Percentiles rank a stretch among this genome's conserved stretches.
These are phyloP conservation scores for Drosophila malerkotliana DNA, from an alignment of 1,140 invertebrate genomes.

Conservation along the genomic window DNA sequence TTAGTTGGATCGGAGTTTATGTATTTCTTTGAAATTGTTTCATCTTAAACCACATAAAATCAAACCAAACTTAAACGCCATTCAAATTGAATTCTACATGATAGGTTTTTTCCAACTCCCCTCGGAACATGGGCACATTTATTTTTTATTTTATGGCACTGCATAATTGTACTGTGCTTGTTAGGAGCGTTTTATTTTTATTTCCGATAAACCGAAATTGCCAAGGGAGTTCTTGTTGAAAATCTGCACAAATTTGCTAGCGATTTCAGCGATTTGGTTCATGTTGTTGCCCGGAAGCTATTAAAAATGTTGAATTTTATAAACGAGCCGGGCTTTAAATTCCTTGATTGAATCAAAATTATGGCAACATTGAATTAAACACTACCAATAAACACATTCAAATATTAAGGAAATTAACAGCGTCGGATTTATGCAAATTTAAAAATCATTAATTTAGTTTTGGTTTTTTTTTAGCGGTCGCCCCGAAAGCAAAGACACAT, in stretches of 20 bases:
- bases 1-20: constrained; percentile 42
- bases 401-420: neutral
- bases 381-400: neutral
- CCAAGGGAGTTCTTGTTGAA: constrained; percentile 47
- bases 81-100: constrained; percentile 24
- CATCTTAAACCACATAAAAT: constrained; percentile 12
- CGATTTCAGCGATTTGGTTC: constrained; percentile 29
- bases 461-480: neutral
- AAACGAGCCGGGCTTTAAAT: constrained; percentile 2
- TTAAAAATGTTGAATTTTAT: constrained; percentile 26
- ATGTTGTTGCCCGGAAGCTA: constrained; percentile 33
- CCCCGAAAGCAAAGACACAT: neutral
- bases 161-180: constrained; percentile 15
- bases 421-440: neutral
- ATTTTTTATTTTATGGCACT: constrained; percentile 30
- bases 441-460: neutral
- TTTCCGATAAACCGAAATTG: constrained; percentile 39
- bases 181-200: constrained; percentile 20
- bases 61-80: constrained; percentile 33
- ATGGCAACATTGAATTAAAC: constrained; percentile 11
- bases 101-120: constrained; percentile 3
- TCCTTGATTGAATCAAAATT: constrained; percentile 15
- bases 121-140: constrained; percentile 4
- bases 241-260: constrained; percentile 54
- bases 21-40: constrained; percentile 20